phyloP scores from a whole-genome alignment of 2,113 vertebrate species.

The Ciconia maguari region DNA sequence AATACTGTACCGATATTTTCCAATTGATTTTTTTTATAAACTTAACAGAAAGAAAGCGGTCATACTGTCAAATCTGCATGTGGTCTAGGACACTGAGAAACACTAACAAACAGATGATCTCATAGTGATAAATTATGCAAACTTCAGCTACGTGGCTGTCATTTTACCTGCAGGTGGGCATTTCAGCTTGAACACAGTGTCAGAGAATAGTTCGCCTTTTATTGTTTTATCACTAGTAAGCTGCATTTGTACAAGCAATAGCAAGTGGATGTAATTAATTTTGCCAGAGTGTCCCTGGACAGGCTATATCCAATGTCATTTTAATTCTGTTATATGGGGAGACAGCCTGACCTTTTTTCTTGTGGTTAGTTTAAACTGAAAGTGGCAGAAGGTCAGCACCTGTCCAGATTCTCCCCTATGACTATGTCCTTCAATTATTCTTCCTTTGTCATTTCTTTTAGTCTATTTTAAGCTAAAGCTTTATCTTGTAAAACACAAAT shows the following conservation, averaged over 20 bases:
- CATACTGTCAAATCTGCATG: background rate
- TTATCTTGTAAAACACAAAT: background rate
- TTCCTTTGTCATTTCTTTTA: background rate
- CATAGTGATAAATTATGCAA: background rate
- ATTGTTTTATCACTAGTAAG: background rate
- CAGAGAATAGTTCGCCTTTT: background rate
- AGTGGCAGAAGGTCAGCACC: background rate
- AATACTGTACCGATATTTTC: background rate
- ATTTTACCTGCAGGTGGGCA: background rate
- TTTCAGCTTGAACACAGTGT: background rate
- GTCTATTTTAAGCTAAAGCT: background rate
- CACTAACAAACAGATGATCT: background rate
- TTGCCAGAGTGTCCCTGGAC: background rate
- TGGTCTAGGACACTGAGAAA: background rate
- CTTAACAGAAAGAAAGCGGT: background rate
- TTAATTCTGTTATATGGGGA: background rate
- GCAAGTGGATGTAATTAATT: slow-evolving; percentile 4
- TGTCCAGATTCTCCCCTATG: background rate
- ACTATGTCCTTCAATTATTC: background rate
- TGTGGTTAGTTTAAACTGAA: background rate
- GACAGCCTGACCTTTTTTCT: background rate
- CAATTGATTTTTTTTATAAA: background rate
- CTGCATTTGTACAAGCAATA: background rate
- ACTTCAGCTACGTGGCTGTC: background rate
- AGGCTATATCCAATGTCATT: background rate